Evolutionary conservation across 1,140 invertebrate genomes (phyloP), one percentile per base, ranked within the genome.

Genomic region (Sycophaga agraensis): DNA sequence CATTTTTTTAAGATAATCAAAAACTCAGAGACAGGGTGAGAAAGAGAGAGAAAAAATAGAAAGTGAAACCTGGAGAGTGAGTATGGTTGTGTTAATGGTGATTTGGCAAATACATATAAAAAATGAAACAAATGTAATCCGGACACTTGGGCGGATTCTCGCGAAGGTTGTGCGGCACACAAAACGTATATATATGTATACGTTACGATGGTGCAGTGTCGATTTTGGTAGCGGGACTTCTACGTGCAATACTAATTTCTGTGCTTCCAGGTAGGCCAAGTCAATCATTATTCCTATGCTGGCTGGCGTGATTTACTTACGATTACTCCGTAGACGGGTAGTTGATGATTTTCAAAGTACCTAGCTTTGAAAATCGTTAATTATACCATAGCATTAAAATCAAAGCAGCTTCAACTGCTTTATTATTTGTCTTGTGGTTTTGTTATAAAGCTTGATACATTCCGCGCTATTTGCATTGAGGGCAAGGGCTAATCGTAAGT

Each of bases 181-280:
- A 73, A 73, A 70, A 34, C 63, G n/a, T n/a, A n/a, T 66, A 64
- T 63, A 68, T 68, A 73, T n/a, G n/a, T n/a, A 73, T 73, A 77
- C 76, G 73, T 78, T 77, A 76, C 67, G 76, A 79, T 79, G 77
- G 77, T 80, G 76, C 78, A 81, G 79, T 79, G 76, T 80, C 75
- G 69, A 80, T 80, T 76, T 73, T 80, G 79, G 78, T 80, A 80
- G 77, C 78, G 78, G 77, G 78, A 78, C 73, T 74, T 70, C 78
- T 79, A 79, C 77, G 77, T 75, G 73, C 70, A 80, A 81, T 81
- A 81, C 79, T 81, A 81, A 81, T 78, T 81, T 80, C 79, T 80
- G 79, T 80, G 79, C 79, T 81, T 81, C 70, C 77, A 81, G 79
- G 79, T 80, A 81, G 79, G 79, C 77, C 78, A 81, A 81, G 73